Evolutionary conservation across 2,113 vertebrate species (phyloP), one percentile per base, ranked within the genome.

Genomic region (Pangasianodon hypophthalmus): DNA sequence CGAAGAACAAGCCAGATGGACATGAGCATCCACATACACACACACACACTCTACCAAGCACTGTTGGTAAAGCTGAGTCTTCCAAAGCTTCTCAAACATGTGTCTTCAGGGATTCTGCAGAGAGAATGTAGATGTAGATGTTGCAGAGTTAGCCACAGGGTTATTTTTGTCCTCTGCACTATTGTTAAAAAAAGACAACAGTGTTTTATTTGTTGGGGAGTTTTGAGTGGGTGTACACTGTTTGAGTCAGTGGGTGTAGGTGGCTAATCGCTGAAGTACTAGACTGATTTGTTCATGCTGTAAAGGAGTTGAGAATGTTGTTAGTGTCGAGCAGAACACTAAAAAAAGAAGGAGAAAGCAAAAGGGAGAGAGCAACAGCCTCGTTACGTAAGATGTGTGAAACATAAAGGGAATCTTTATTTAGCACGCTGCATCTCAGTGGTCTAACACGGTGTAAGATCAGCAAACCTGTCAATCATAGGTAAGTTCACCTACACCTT

Each of bases 311-410:
- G 50, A 73, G 54, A 73, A 48, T 56, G 67, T 24, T 29, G 71
- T 86, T 60, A 37, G 29, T 44, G 54, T 86, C 46, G 54, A 62
- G 71, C 52, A 83, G 84, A 37, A 77, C 18, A 6, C 54, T 32
- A 82, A 82, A 83, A 88, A 67, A 91, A 48, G n/a, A 86, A 41
- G 41, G n/a, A 81, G 26, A 62, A 81, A 88, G 37, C 21, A 46
- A 80, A 62, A 88, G 26, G n/a, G 62, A 89, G 79, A 44, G 69
- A 88, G 44, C 50, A 84, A 46, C 50, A 83, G 89, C 60, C 29
- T 83, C 18, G 86, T 93, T 92, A 89, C 71, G 87, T 93, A 92
- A 92, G 80, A 92, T 13, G 83, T 90, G 88, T 88, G 91, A 92
- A 88, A 90, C 62, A 90, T 87, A 82, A 93, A 89, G 88, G 62